These are phyloP conservation scores for Ophion ventricosus DNA, from an alignment of 2,888 invertebrate species.

Conservation along the genomic window DNA sequence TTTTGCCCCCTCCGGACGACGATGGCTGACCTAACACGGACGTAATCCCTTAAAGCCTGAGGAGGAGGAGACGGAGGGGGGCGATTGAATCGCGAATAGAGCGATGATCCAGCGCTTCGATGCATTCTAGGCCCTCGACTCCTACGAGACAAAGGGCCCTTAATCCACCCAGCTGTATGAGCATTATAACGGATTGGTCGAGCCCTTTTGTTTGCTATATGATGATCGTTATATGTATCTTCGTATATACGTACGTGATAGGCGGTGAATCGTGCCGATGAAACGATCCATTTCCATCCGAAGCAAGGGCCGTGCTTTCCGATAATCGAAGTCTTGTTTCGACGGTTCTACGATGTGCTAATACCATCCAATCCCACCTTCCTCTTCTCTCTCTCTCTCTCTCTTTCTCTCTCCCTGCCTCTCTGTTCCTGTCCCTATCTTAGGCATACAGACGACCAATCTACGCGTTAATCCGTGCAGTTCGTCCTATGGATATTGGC, in stretches of 20 bases:
- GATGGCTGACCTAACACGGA: conserved; percentile 11
- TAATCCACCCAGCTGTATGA: background rate
- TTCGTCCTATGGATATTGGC: conserved; percentile 56
- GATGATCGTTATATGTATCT: conserved; percentile 3
- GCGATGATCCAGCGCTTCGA: background rate
- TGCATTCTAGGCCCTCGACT: background rate
- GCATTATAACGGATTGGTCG: conserved; percentile 4
- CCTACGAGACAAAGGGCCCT: background rate
- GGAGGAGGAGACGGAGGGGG: too few relatives aligned
- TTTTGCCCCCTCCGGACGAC: background rate
- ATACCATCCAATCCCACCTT: conserved; percentile 53
- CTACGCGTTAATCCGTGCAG: conserved; percentile 64
- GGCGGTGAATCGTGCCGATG: conserved; percentile 35
- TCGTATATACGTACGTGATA: conserved; percentile 23
- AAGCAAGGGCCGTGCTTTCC: conserved; percentile 55
- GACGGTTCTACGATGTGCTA: conserved; percentile 52
- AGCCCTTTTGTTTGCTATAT: conserved; percentile 29
- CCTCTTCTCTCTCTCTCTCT: conserved; percentile 20
- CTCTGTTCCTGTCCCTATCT: conserved; percentile 42
- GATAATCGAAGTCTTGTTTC: conserved; percentile 66
- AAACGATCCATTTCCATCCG: conserved; percentile 61
- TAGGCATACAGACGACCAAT: conserved; percentile 58
- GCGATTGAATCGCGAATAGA: conserved; percentile 47
- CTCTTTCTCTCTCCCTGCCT: conserved; percentile 41
- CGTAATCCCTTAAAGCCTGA: conserved; percentile 43